A percentile compares a stretch with the other conserved stretches of the same genome.
phyloP scores from a whole-genome alignment of 2,113 vertebrate genomes.

The Chrysochloris asiatica region DNA sequence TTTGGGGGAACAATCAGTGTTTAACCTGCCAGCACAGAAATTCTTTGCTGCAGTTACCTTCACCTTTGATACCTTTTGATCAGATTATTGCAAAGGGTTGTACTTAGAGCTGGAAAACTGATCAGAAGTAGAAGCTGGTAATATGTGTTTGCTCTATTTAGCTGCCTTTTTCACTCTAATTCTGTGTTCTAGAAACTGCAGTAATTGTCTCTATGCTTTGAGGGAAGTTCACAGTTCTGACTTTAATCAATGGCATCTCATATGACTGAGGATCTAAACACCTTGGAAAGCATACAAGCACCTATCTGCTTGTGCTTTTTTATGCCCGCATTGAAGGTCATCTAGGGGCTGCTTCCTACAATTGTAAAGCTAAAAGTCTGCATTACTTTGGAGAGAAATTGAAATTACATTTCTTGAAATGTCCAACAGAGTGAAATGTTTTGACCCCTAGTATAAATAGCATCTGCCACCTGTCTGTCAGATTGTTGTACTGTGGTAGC shows the following conservation, averaged over 20 bases:
- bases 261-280: neutral
- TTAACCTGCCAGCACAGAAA: neutral
- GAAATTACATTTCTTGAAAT: conserved; percentile 5
- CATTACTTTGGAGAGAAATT: conserved; percentile 35
- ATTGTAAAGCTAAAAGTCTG: conserved; percentile 32
- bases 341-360: neutral
- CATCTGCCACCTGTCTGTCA: neutral
- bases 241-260: neutral
- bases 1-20: neutral
- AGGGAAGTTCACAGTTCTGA: conserved; percentile 5
- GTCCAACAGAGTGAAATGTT: neutral
- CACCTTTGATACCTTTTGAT: conserved; percentile 7
- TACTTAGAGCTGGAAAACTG: neutral
- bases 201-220: neutral
- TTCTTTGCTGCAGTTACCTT: neutral
- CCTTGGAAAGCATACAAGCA: neutral
- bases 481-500: neutral
- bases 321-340: neutral
- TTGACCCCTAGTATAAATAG: conserved; percentile 10
- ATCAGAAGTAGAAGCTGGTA: neutral
- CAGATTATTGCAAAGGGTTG: neutral
- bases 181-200: neutral
- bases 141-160: neutral
- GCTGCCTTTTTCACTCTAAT: neutral
- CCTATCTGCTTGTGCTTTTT: neutral